Evolutionary conservation across 1,140 invertebrate genomes (phyloP), one percentile per base, ranked within the genome.

Genomic region (Neotoxoptera formosana): DNA sequence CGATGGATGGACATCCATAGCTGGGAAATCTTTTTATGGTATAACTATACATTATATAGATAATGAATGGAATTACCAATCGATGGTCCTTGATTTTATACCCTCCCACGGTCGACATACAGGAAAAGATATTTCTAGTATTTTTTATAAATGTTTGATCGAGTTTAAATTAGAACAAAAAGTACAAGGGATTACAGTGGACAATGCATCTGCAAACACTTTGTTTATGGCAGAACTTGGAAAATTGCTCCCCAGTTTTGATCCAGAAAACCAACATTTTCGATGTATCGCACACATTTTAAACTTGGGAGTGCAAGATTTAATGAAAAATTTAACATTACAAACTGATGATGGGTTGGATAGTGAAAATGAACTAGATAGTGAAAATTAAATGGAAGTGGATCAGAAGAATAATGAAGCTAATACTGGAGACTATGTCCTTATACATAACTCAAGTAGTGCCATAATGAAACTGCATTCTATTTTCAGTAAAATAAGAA

Each of bases 221-320:
- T n/a, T 48, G n/a, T 87, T 87, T 87, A 87, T 87, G 84, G 14
- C 11, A 2, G 7, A 87, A 86, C 53, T 94, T 36, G 93, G 84
- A 91, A 93, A 94, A 93, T 34, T 90, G 20, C 23, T 48, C 21
- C 67, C 84, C 0, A 30, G 21, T 45, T 94, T 94, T 94, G 90
- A 94, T 94, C n/a, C 94, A 93, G 94, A 93, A 93, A 93, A 94
- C 93, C 94, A 94, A 91, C 94, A 94, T 93, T 94, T 94, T 92
- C 94, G 94, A 25, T 94, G 94, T 53, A 94, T 94, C 76, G 94
- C 94, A 56, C 94, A 94, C 47, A 94, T 94, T 93, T 86, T 94
- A 36, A 94, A 94, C 93, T 93, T 94, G 56, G 94, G 94, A 41
- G 94, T 94, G n/a, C 94, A 94, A 94, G 94, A 94, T 94, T 93